phyloP scores from a whole-genome alignment of 2,113 vertebrate species.

The Nasalis larvatus region DNA sequence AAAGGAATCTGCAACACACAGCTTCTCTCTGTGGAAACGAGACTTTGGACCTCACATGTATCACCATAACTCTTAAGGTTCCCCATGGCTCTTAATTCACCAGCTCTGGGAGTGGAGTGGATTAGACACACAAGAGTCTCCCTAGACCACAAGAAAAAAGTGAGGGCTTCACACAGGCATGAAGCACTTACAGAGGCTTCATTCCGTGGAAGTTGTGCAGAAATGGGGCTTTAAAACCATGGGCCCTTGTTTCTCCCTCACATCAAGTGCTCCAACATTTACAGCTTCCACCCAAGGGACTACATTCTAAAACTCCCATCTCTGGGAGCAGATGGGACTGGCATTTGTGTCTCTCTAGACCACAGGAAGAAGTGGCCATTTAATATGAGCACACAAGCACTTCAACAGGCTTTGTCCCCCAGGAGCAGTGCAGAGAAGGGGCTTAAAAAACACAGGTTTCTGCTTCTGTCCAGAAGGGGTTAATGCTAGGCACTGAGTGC shows the following conservation, averaged over 20 bases:
- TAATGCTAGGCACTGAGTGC: neutral
- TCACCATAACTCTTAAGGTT: neutral
- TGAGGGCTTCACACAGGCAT: neutral
- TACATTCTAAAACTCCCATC: neutral
- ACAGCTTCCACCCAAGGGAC: neutral
- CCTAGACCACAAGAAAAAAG: neutral
- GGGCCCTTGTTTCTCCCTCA: neutral
- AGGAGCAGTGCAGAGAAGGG: neutral
- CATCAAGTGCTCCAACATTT: neutral
- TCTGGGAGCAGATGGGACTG: neutral
- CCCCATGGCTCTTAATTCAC: neutral
- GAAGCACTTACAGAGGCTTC: neutral
- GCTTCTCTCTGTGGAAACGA: neutral
- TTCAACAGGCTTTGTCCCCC: neutral
- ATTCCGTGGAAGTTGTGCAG: neutral
- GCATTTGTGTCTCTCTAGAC: neutral
- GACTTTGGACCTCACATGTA: neutral
- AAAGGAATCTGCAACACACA: neutral
- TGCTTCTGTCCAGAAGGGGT: neutral
- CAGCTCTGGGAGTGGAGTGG: neutral
- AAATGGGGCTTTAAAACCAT: neutral
- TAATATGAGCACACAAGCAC: neutral
- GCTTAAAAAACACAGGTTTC: neutral
- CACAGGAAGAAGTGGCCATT: too few species aligned
- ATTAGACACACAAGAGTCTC: neutral